Evolutionary conservation across 2,797 vertebrate genomes (phyloP).

Genomic region (Danio jaintianensis): DNA sequence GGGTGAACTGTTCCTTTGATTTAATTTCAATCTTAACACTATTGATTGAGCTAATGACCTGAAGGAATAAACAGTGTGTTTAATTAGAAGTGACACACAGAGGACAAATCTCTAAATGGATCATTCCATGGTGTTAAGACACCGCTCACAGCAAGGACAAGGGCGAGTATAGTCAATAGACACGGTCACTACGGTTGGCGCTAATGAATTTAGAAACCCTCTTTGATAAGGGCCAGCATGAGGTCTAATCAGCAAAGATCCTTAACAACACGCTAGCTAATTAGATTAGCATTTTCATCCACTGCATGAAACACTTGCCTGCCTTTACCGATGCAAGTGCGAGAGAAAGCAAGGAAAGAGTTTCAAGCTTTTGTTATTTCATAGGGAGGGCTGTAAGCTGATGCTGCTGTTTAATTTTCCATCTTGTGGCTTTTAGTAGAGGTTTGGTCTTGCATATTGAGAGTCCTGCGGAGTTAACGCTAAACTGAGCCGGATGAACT

Average conservation of each 20-base stretch:
- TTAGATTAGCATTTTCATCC: slow-evolving; percentile 38
- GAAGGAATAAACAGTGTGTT: slow-evolving; percentile 20
- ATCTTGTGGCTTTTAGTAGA: slow-evolving; percentile 17
- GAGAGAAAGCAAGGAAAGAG: slow-evolving; percentile 6
- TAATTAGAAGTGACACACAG: slow-evolving; percentile 48
- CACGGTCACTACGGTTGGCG: not conserved
- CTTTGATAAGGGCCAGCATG: slow-evolving; percentile 31
- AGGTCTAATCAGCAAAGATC: slow-evolving; percentile 37
- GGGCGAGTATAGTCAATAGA: not conserved
- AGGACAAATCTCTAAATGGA: slow-evolving; percentile 37
- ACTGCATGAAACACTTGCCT: slow-evolving; percentile 19
- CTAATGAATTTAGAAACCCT: slow-evolving; percentile 29
- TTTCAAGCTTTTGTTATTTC: not conserved
- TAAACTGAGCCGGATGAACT: slow-evolving; percentile 24
- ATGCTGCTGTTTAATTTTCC: slow-evolving; percentile 1
- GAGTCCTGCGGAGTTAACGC: not conserved
- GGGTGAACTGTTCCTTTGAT: not conserved
- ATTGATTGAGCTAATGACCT: slow-evolving; percentile 36
- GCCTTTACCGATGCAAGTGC: slow-evolving; percentile 12
- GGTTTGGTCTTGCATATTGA: slow-evolving; percentile 1
- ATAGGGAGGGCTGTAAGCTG: slow-evolving; percentile 20
- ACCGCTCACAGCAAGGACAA: slow-evolving; percentile 27
- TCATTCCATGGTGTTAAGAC: slow-evolving; percentile 24
- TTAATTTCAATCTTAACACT: slow-evolving; percentile 40
- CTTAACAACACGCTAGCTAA: slow-evolving; percentile 32